Evolutionary conservation across 2,888 invertebrate species (phyloP).

Genomic region (Hesperia comma): DNA sequence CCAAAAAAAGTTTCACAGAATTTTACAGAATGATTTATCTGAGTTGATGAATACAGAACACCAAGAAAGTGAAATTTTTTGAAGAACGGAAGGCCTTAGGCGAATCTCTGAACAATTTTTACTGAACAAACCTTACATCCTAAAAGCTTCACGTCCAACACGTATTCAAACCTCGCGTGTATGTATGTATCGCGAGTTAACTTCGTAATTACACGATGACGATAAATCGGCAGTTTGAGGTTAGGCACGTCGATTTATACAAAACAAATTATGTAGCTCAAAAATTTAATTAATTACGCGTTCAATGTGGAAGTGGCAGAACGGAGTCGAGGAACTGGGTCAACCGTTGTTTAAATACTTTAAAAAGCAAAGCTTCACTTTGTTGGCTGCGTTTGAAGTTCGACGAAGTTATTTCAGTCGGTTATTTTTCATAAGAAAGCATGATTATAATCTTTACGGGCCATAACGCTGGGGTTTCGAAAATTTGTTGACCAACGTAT

Average conservation of each 20-base stretch:
- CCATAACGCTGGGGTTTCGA: background rate
- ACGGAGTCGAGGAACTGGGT: slow-evolving; percentile 25
- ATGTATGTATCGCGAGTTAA: background rate
- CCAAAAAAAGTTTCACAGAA: no score
- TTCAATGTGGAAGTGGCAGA: slow-evolving; percentile 20
- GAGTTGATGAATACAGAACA: no score
- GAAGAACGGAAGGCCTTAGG: no score
- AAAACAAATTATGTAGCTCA: slow-evolving; percentile 29
- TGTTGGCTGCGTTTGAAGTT: slow-evolving; percentile 25
- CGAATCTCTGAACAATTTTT: no score
- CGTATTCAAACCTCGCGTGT: background rate
- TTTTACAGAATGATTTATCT: no score
- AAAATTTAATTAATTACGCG: slow-evolving; percentile 33
- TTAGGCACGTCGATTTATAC: slow-evolving; percentile 18
- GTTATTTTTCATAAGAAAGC: slow-evolving; percentile 25
- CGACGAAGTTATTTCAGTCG: slow-evolving; percentile 27
- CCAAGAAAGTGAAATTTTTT: no score
- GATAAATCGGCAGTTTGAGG: slow-evolving; percentile 5
- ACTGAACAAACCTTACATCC: no score
- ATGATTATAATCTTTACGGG: slow-evolving; percentile 13
- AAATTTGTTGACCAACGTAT: background rate
- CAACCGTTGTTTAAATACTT: slow-evolving; percentile 33
- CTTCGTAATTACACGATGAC: background rate
- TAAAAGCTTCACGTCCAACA: background rate
- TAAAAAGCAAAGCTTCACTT: slow-evolving; percentile 30